Percentiles rank a stretch among this genome's conserved stretches.
phyloP scores from a whole-genome alignment of 2,113 vertebrate species.

The Microcebus murinus region DNA sequence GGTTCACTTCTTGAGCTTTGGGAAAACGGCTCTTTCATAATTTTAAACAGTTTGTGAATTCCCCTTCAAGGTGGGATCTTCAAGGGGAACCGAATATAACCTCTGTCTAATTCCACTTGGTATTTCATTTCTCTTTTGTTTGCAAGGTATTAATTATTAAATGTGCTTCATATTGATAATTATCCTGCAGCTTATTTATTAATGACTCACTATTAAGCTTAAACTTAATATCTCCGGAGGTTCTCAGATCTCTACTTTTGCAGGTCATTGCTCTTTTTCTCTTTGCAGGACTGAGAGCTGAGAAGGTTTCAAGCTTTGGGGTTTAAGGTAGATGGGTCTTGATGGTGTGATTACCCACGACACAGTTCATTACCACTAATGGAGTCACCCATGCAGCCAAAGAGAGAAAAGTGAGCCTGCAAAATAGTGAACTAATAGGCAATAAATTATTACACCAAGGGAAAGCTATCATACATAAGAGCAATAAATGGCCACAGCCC shows the following conservation, averaged over 20 bases:
- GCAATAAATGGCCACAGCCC: not conserved
- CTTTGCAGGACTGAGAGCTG: constrained; percentile 35
- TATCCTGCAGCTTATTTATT: constrained; percentile 79
- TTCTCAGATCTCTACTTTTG: constrained; percentile 62
- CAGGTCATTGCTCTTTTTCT: constrained; percentile 60
- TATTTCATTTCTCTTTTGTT: constrained; percentile 78
- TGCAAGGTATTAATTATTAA: constrained; percentile 80
- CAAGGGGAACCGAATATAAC: constrained; percentile 74
- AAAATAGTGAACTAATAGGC: constrained; percentile 37
- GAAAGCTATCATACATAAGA: not conserved
- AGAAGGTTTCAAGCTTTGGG: constrained; percentile 39
- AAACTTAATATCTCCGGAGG: constrained; percentile 72
- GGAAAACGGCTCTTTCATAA: not conserved
- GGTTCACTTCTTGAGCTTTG: constrained; percentile 1
- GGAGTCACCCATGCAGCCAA: constrained; percentile 59
- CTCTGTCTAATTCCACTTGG: constrained; percentile 58
- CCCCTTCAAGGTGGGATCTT: constrained; percentile 64
- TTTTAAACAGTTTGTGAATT: constrained; percentile 63
- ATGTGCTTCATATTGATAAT: constrained; percentile 74
- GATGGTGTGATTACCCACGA: constrained; percentile 51
- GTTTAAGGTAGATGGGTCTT: constrained; percentile 62
- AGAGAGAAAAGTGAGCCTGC: constrained; percentile 20
- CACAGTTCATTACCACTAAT: constrained; percentile 68
- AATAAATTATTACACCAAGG: constrained; percentile 60
- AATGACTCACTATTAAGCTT: constrained; percentile 75